Base-by-base conservation (phyloP, 2,113 vertebrate genomes). In the Gavia stellata region DNA sequence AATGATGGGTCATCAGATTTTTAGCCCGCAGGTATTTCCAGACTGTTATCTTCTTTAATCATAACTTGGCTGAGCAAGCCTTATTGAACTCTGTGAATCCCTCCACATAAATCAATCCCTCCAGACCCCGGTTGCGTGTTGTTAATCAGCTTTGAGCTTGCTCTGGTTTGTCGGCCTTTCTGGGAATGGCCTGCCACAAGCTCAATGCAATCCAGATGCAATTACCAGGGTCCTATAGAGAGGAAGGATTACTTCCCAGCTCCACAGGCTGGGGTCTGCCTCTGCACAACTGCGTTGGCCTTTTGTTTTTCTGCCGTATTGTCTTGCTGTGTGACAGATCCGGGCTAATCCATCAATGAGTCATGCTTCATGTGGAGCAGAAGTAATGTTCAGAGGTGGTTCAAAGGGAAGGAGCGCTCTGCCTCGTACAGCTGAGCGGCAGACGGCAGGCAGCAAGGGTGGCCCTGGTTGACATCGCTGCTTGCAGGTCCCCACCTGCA, bases 191-290 rank as follows among this genome's bases (percentile, higher is more conserved):
- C 67, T 77, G 92, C 77, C 50, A 15, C 0, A 8, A 88, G 50
- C 72, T 86, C 34, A 3, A 34, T 83, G 91, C 26, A 58, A 90
- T 81, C 92, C 95, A 92, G 91, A 58, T 88, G 80, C 50, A 62
- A 81, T 92, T 77, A 62, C 23, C 42, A 44, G 38, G 50, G 40
- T 82, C 50, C 62, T 45, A 4, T 3, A 26, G 62, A 68, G 70
- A 40, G 61, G 38, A 79, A 61, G 40, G 45, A 66, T 84, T 84
- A 47, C 77, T 83, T 31, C 50, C 34, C 84, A 4, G 4, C 63
- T 44, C 65, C 16, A 14, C 0, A 0, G 47, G 53, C 50, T 0
- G 3, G 36, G 40, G 12, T 68, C 74, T 79, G 19, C 44, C 74
- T 66, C 70, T 45, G 17, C 55, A 52, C 45, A 40, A 61, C 36